Base-by-base conservation (phyloP, 2,888 invertebrate species). In the Lepas anatifera region DNA sequence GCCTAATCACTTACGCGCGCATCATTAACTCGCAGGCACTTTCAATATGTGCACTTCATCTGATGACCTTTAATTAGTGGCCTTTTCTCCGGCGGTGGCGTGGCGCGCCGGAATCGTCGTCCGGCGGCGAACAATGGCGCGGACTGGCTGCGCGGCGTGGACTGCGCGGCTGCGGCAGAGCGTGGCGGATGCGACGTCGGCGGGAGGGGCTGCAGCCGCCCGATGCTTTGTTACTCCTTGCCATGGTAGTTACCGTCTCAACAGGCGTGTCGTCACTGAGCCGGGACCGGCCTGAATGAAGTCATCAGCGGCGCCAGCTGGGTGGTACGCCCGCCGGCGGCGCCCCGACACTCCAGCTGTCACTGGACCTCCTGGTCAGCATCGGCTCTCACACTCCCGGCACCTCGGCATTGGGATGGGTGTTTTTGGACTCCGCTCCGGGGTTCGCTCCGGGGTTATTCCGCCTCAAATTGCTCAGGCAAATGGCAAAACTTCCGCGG, bases 1-100 rank as follows among this genome's bases (percentile, higher is more conserved):
- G 25, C 35, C 58, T 58, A 58, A 58, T 58, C 58, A 58, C 58
- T 58, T 58, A 58, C 58, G 6, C 58, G 58, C 58, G 58, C 58
- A 58, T 58, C 58, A 58, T 58, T 58, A 58, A 58, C 58, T 58
- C 58, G 58, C 35, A n/a, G n/a, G 25, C 58, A 58, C 58, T 58
- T 35, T 58, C 58, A 58, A 58, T 58, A 58, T 58, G 58, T 58
- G 58, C 58, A 58, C 58, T 58, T 58, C 58, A 58, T 58, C 58
- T 22, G 58, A 58, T 58, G 58, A 58, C 58, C 58, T 58, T 58
- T 58, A 58, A 58, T 58, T 58, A 58, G 58, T 58, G 32, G 58
- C 35, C 58, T 18, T 32, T 58, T 58, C 58, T 58, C 58, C 58
- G 58, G 32, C 58, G 58, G 58, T 35, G 58, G 58, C 58, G 58